Evolutionary conservation across 1,140 invertebrate genomes (phyloP).

Genomic region (Drosophila cardini): DNA sequence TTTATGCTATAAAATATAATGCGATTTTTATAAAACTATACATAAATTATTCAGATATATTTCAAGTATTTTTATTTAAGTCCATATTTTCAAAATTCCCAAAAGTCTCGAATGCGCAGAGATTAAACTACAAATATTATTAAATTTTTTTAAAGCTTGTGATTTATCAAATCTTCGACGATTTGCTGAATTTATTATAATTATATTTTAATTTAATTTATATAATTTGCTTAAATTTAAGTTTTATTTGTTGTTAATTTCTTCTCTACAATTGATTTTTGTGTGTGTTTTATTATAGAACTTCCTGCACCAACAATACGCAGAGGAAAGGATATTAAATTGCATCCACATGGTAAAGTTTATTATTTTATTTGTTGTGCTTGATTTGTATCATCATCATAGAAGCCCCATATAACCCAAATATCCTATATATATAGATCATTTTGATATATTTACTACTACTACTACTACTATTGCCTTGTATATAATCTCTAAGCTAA

Average conservation of each 20-base stretch:
- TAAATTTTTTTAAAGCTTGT: no score
- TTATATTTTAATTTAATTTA: constrained; percentile 35
- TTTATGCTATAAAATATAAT: neutral
- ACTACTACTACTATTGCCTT: constrained; percentile 18
- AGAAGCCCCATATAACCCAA: constrained; percentile 1
- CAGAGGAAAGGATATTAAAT: constrained; percentile 84
- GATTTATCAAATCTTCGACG: constrained; percentile 22
- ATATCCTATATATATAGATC: constrained; percentile 19
- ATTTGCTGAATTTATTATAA: constrained; percentile 21
- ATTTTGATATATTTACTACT: constrained; percentile 6
- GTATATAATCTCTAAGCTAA: constrained; percentile 41
- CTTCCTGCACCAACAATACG: constrained; percentile 83
- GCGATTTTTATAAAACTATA: neutral
- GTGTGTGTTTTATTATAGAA: constrained; percentile 72
- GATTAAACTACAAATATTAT: no score
- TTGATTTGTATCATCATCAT: constrained; percentile 55
- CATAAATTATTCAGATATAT: neutral
- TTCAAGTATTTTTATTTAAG: neutral
- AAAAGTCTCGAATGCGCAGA: no score
- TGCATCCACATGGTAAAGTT: constrained; percentile 84
- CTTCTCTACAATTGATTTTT: constrained; percentile 30
- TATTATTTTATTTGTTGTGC: constrained; percentile 62
- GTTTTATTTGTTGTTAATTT: constrained; percentile 35
- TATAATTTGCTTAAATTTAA: constrained; percentile 43
- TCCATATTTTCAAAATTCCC: no score